These are phyloP conservation scores for Thelaira solivaga DNA, from an alignment of 2,888 invertebrate species.

Conservation along the genomic window DNA sequence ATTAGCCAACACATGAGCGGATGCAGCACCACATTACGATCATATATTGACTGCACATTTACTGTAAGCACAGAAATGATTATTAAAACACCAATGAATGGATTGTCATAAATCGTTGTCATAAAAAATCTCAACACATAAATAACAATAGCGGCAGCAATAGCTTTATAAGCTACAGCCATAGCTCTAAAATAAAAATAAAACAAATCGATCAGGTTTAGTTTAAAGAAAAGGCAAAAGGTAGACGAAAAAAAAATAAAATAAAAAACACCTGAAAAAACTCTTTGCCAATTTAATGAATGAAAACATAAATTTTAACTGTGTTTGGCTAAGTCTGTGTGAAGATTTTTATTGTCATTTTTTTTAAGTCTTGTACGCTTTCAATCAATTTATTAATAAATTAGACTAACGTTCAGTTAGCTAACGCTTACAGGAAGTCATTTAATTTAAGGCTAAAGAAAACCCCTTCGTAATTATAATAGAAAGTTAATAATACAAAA, in stretches of 20 bases:
- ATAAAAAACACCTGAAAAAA: constrained; percentile 6
- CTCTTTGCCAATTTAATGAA: constrained; percentile 18
- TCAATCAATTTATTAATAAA: constrained; percentile 22
- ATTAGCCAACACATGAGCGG: constrained; percentile 50
- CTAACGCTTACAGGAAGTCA: not conserved
- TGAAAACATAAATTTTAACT: constrained; percentile 45
- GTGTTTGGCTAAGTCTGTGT: not conserved
- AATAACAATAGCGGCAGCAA: constrained; percentile 32
- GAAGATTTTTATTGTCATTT: constrained; percentile 2
- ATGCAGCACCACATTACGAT: constrained; percentile 52
- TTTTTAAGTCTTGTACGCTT: not conserved
- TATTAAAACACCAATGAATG: constrained; percentile 53
- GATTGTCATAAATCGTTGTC: constrained; percentile 59
- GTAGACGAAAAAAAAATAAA: not conserved
- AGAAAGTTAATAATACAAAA: too few species aligned
- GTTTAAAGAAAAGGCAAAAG: constrained; percentile 3
- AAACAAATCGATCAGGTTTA: constrained; percentile 44
- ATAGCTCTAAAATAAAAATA: not conserved
- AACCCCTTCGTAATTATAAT: too few species aligned
- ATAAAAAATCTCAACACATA: constrained; percentile 56
- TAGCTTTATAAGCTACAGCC: not conserved
- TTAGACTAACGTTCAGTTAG: too few species aligned
- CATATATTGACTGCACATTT: constrained; percentile 14
- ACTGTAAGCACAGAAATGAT: constrained; percentile 25
- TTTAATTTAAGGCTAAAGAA: too few species aligned